Conservation (phyloP, 1,140 invertebrate species). For the Atta colombica region DNA sequence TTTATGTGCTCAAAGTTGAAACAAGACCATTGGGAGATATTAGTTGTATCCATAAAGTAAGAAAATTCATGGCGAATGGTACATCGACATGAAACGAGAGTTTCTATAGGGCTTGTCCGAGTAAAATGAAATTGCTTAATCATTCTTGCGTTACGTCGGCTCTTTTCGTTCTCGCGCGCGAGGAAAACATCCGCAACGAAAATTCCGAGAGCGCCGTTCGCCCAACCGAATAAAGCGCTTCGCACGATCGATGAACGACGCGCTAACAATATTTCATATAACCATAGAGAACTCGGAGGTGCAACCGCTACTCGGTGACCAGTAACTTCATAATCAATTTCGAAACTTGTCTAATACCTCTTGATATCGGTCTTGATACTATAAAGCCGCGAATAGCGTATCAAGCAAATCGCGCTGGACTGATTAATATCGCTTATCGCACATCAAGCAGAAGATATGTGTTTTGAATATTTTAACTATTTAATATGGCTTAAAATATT, state of each 20-base stretch:
- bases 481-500: not conserved
- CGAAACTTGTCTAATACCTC: constrained; percentile 54
- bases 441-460: not conserved
- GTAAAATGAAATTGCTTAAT: constrained; percentile 58
- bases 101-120: not conserved
- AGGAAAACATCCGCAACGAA: constrained; percentile 34
- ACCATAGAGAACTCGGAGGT: constrained; percentile 15
- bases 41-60: constrained; percentile 29
- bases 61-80: constrained; percentile 33
- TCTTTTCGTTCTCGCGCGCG: constrained; percentile 23
- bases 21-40: constrained; percentile 44
- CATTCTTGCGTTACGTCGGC: constrained; percentile 48
- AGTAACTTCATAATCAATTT: constrained; percentile 50
- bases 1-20: not conserved
- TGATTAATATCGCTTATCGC: constrained; percentile 17
- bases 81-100: constrained; percentile 28
- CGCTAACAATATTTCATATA: constrained; percentile 62
- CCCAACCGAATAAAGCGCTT: constrained; percentile 35
- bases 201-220: constrained; percentile 44
- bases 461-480: too few relatives aligned
- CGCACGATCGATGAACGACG: constrained; percentile 51
- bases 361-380: constrained; percentile 36
- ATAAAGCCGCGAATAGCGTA: not conserved
- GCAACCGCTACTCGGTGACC: constrained; percentile 46
- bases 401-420: constrained; percentile 34